A percentile compares a stretch with the other conserved stretches of the same genome.
Evolutionary conservation across 1,140 invertebrate species (phyloP).

Genomic region (Charaxes varanes): DNA sequence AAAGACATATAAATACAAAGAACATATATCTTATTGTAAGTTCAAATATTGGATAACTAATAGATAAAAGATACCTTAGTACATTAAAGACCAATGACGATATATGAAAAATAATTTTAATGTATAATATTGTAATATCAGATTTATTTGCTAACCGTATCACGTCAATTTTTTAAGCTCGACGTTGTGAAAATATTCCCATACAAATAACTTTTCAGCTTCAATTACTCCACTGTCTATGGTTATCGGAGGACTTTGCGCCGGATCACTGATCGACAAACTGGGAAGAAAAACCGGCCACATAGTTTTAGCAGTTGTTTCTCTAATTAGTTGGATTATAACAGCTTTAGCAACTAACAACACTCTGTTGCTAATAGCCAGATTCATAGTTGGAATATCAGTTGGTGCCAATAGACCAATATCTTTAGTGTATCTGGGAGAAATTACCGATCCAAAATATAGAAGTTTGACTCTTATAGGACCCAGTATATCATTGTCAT

Average conservation of each 20-base stretch:
- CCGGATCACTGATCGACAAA: conserved; percentile 74
- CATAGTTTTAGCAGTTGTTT: conserved; percentile 70
- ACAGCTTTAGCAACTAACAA: conserved; percentile 64
- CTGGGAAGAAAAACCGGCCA: conserved; percentile 76
- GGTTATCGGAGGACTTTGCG: conserved; percentile 64
- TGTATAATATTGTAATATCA: too few relatives aligned
- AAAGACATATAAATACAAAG: too few relatives aligned
- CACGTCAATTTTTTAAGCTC: too few relatives aligned
- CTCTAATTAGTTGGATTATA: conserved; percentile 75
- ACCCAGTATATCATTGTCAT: conserved; percentile 50
- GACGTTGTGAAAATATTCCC: too few relatives aligned
- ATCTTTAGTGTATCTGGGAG: conserved; percentile 55
- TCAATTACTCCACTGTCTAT: conserved; percentile 65
- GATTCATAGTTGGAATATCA: conserved; percentile 75
- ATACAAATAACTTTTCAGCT: conserved; percentile 35
- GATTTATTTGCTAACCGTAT: too few relatives aligned
- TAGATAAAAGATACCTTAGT: too few relatives aligned
- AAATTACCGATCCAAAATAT: conserved; percentile 62
- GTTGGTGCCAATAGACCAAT: conserved; percentile 49
- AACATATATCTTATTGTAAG: too few relatives aligned
- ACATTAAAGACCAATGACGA: too few relatives aligned
- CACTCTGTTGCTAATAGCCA: conserved; percentile 69
- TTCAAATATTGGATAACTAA: too few relatives aligned
- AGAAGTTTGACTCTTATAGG: conserved; percentile 62
- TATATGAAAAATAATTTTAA: too few relatives aligned